A percentile compares a stretch with the other conserved stretches of the same genome.
phyloP scores from a whole-genome alignment of 2,888 invertebrate genomes.

The Sipha maydis region DNA sequence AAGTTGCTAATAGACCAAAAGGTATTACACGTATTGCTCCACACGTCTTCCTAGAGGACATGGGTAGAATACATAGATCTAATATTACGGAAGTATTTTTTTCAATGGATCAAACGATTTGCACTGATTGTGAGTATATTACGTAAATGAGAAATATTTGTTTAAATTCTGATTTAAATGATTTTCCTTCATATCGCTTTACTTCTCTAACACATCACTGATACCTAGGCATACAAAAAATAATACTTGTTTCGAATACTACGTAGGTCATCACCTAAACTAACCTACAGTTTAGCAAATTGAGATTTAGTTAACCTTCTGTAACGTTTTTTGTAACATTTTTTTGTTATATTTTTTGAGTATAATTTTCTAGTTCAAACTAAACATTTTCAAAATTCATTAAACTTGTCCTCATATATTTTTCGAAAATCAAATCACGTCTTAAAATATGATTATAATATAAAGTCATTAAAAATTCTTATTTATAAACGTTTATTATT shows the following conservation, averaged over 20 bases:
- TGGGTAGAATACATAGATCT: not conserved
- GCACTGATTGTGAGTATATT: not conserved
- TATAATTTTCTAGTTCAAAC: too few species aligned
- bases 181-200: not conserved
- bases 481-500: too few species aligned
- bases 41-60: not conserved
- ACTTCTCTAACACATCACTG: not conserved
- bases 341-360: too few species aligned
- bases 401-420: too few species aligned
- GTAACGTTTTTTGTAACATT: too few species aligned
- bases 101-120: not conserved
- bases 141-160: not conserved
- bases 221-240: not conserved
- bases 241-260: not conserved
- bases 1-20: conserved; percentile 19
- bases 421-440: too few species aligned
- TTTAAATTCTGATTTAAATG: not conserved
- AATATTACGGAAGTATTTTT: not conserved
- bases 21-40: not conserved
- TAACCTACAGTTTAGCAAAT: not conserved
- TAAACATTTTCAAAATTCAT: too few species aligned
- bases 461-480: too few species aligned
- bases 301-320: not conserved
- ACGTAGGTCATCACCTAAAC: not conserved
- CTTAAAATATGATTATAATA: too few species aligned